A percentile compares a stretch with the other conserved stretches of the same genome.
phyloP scores from a whole-genome alignment of 53 echinoderm and acorn worm genomes.

The Holothuria scabra region DNA sequence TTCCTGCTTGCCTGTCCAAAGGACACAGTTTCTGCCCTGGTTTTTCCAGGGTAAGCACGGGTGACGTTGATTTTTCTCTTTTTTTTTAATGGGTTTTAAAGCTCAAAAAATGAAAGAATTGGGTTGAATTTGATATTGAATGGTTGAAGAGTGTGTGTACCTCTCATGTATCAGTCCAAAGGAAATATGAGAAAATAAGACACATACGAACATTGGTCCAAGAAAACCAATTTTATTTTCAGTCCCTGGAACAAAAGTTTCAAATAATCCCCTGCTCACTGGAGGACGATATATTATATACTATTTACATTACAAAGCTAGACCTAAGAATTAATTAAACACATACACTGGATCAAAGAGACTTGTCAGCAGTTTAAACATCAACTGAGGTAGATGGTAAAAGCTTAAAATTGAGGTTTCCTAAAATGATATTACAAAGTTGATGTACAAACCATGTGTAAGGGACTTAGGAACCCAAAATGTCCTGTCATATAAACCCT shows the following conservation, averaged over 20 bases:
- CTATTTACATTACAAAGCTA: conserved; percentile 36
- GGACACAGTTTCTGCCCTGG: no score
- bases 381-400: conserved; percentile 43
- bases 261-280: conserved; percentile 13
- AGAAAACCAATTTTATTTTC: no score
- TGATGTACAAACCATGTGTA: conserved; percentile 16
- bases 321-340: conserved; percentile 34
- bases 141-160: no score
- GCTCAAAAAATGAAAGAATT: no score
- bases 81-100: no score
- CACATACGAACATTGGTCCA: no score
- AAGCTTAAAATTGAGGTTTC: conserved; percentile 16
- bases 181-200: no score
- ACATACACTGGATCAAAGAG: conserved; percentile 4
- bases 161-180: no score
- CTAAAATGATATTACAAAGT: conserved; percentile 18
- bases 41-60: no score
- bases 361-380: conserved; percentile 6
- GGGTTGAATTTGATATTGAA: no score
- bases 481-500: conserved; percentile 25
- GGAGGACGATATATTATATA: conserved; percentile 41
- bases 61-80: no score
- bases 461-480: not conserved
- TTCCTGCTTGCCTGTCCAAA: no score
- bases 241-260: conserved; percentile 18